Percentiles rank a stretch among this genome's conserved stretches.
Conservation (phyloP, 2,113 vertebrate genomes). For the Naja naja region DNA sequence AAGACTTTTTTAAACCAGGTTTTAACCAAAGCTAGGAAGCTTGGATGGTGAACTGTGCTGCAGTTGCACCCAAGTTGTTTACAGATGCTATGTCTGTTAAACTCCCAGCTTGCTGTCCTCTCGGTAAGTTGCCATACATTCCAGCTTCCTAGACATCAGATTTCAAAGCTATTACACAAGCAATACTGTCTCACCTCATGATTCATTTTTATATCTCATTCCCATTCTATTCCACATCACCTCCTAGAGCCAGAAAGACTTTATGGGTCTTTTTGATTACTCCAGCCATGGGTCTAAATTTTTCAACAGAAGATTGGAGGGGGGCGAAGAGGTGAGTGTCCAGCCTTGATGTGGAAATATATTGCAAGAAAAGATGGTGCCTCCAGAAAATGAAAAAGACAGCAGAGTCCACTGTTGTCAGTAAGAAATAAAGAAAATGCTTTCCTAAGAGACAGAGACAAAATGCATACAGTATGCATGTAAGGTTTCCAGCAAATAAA, state of each 20-base stretch:
- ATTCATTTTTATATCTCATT: constrained; percentile 82
- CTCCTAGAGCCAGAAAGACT: constrained; percentile 73
- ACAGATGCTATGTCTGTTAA: constrained; percentile 31
- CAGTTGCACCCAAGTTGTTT: constrained; percentile 48
- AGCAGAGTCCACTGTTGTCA: constrained; percentile 47
- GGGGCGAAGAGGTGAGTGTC: constrained; percentile 54
- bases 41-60: constrained; percentile 35
- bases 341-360: constrained; percentile 65
- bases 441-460: constrained; percentile 69
- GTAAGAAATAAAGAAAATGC: constrained; percentile 68
- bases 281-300: constrained; percentile 75
- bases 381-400: constrained; percentile 72
- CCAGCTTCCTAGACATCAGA: constrained; percentile 61
- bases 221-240: constrained; percentile 76
- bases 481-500: constrained; percentile 73
- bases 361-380: constrained; percentile 50
- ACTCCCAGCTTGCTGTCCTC: constrained; percentile 34
- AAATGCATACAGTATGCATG: constrained; percentile 63
- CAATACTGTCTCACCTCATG: constrained; percentile 74
- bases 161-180: constrained; percentile 74
- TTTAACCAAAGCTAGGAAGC: constrained; percentile 51
- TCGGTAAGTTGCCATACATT: constrained; percentile 66
- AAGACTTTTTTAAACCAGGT: constrained; percentile 57
- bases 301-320: constrained; percentile 71
- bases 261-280: constrained; percentile 83